phyloP scores from a whole-genome alignment of 2,113 vertebrate species.

The Parus major region DNA sequence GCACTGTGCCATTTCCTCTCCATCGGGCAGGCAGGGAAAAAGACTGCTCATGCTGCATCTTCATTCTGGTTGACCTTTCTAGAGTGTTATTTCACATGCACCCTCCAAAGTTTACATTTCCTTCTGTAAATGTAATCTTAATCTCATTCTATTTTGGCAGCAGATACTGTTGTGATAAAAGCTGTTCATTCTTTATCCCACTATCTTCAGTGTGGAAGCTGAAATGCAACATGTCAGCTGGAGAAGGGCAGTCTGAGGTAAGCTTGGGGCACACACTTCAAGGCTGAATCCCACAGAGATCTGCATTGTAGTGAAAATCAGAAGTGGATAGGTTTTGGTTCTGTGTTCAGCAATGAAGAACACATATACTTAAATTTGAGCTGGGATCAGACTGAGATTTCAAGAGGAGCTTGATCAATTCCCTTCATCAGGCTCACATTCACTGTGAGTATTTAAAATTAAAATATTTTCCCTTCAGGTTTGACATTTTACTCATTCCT shows the following conservation, averaged over 20 bases:
- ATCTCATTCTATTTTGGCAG: not conserved
- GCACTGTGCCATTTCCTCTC: not conserved
- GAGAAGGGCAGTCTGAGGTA: not conserved
- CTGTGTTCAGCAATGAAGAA: not conserved
- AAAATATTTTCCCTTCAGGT: not conserved
- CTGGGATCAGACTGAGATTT: not conserved
- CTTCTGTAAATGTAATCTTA: not conserved
- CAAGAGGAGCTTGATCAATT: not conserved
- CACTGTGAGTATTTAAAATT: not conserved
- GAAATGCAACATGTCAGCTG: not conserved
- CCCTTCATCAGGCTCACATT: not conserved
- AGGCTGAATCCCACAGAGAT: not conserved
- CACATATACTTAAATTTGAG: not conserved
- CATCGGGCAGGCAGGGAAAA: not conserved
- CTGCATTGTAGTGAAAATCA: not conserved
- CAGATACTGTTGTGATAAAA: not conserved
- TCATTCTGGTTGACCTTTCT: not conserved
- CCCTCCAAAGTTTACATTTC: not conserved
- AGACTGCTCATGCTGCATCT: not conserved
- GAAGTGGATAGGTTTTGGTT: not conserved
- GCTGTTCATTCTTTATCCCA: not conserved
- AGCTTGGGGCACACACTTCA: not conserved
- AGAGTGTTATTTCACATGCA: not conserved
- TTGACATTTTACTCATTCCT: not conserved
- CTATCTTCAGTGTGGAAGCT: not conserved